Percentiles rank a stretch among this genome's conserved stretches.
Conservation (phyloP, 2,888 invertebrate species). For the Sphaeridia pumilis region DNA sequence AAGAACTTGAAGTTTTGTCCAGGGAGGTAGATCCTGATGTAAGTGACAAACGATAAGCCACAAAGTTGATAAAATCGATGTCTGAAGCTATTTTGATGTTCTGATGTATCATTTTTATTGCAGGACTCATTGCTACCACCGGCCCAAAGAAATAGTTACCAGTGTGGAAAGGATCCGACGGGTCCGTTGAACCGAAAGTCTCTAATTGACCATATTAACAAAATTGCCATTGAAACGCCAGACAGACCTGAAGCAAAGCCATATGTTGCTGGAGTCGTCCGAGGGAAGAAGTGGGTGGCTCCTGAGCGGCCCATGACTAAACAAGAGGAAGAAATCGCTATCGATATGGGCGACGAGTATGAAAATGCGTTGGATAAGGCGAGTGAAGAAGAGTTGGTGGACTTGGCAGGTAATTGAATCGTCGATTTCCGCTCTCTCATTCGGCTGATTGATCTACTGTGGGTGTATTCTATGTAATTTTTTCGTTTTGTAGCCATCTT, state of each 20-base stretch:
- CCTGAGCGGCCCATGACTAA: constrained; percentile 56
- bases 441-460: neutral
- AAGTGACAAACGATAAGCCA: constrained; percentile 44
- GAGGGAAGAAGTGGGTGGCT: constrained; percentile 89
- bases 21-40: constrained; percentile 99
- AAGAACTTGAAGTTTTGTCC: constrained; percentile 92
- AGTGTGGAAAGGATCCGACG: constrained; percentile 88
- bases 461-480: neutral
- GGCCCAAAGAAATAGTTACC: constrained; percentile 87
- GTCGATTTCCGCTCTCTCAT: constrained; percentile 2
- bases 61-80: neutral
- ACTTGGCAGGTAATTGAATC: constrained; percentile 65
- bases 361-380: constrained; percentile 79
- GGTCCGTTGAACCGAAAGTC: constrained; percentile 92
- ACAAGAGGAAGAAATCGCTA: constrained; percentile 81
- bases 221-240: constrained; percentile 94
- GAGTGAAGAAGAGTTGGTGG: constrained; percentile 93
- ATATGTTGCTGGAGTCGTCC: constrained; percentile 73
- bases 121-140: constrained; percentile 96
- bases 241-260: constrained; percentile 94
- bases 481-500: constrained; percentile 61
- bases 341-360: constrained; percentile 88
- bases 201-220: constrained; percentile 90
- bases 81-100: too few species aligned
- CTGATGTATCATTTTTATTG: constrained; percentile 34